Evolutionary conservation across 2,113 vertebrate genomes (phyloP).

Genomic region (Emydura subglobosa): DNA sequence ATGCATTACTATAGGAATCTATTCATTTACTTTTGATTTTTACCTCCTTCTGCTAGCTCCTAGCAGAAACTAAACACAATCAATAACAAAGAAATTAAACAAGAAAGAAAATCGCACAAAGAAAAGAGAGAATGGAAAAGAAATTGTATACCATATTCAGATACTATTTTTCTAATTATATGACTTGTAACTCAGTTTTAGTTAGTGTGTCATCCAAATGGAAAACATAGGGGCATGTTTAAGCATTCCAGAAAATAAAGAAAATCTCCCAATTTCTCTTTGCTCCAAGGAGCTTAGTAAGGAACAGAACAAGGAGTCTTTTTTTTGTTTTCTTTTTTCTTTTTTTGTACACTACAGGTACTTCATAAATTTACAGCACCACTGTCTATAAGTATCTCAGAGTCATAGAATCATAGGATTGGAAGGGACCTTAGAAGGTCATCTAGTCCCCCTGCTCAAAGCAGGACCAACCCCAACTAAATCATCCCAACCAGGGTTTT

Average conservation of each 20-base stretch:
- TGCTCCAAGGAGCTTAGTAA: not conserved
- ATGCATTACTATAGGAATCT: not conserved
- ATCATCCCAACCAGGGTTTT: no score
- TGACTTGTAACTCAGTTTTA: not conserved
- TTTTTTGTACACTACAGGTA: not conserved
- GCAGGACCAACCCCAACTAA: no score
- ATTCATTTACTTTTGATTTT: not conserved
- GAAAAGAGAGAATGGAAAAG: not conserved
- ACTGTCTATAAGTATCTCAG: not conserved
- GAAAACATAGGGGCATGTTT: not conserved
- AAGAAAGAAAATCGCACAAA: not conserved
- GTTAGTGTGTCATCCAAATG: not conserved
- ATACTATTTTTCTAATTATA: not conserved
- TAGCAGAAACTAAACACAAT: not conserved
- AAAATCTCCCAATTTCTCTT: not conserved
- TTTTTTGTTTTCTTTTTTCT: no score
- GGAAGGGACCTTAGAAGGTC: no score
- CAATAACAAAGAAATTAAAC: not conserved
- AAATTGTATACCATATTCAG: not conserved
- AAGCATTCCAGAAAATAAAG: not conserved
- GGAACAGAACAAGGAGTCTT: no score
- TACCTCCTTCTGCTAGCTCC: not conserved
- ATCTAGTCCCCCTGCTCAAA: no score
- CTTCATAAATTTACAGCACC: not conserved
- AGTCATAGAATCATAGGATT: no score